Base-by-base conservation (phyloP, 2,888 invertebrate species). In the Noctua fimbriata region DNA sequence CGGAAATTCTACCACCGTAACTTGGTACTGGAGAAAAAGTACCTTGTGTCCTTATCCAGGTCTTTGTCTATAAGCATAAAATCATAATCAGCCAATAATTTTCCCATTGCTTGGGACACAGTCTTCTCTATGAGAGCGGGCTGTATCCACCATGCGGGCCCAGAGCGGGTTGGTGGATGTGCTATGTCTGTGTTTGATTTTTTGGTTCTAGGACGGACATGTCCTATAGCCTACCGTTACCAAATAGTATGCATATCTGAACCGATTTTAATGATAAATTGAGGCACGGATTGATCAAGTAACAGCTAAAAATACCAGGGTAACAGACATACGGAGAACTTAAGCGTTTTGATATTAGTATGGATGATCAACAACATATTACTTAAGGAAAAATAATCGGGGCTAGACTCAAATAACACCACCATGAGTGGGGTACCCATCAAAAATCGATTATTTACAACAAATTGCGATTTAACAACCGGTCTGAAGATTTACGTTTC, bases 371-470 rank as follows among this genome's bases (percentile, higher is more conserved):
- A 86, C 88, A 86, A 82, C 78, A 82, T 86, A 84, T 87, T 85
- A 83, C 69, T 80, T 82, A 83, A 82, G 84, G 82, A 78, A 83
- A 79, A 72, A 85, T 84, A 84, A 82, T 80, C 74, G 75, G 71
- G 78, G 55, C 85, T 88, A 90, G 87, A 81, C 78, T 78, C 69
- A 9, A 69, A 73, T 79, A 81, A 81, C 83, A 73, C 75, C 77
- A 74, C 78, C 77, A 75, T 70, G 81, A 80, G 78, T 80, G 85
- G 28, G 85, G 60, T 73, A 92, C 93, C 92, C 95, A 96, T 96
- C 95, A 96, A 95, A 95, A 95, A 95, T 93, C 95, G 95, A 95
- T 96, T 96, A 96, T 93, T 92, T 91, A 90, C 91, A 89, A 91
- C 93, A 95, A 94, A 96, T 95, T 94, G 94, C 93, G 80, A 89